Conservation (phyloP, 1,140 invertebrate species). For the Triops longicaudatus region DNA sequence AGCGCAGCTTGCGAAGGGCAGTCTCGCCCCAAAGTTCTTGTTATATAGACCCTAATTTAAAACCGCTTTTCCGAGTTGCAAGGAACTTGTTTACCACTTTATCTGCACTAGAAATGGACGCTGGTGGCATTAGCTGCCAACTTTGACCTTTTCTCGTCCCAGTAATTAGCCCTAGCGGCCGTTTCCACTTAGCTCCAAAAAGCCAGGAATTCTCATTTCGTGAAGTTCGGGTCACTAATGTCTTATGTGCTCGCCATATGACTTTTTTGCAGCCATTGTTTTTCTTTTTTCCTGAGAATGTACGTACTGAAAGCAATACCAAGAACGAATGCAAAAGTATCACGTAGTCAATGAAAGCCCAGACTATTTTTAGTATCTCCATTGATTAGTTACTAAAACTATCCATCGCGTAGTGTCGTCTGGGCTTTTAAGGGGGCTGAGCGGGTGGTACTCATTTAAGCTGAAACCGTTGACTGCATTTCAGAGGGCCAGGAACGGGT, state of each 20-base stretch:
- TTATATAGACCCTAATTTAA: not conserved
- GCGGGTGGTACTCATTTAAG: too few species aligned
- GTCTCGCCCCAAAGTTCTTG: not conserved
- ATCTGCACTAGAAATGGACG: not conserved
- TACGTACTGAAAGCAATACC: too few species aligned
- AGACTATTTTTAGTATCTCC: too few species aligned
- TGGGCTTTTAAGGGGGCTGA: too few species aligned
- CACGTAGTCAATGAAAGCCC: too few species aligned
- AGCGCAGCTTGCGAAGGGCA: not conserved
- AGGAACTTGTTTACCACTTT: constrained; percentile 1
- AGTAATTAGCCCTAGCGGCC: not conserved
- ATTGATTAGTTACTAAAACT: too few species aligned
- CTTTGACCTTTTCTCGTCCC: not conserved
- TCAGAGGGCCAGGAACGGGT: too few species aligned
- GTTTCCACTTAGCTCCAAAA: not conserved
- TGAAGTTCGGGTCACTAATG: not conserved
- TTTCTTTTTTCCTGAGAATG: too few species aligned
- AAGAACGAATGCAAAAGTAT: too few species aligned
- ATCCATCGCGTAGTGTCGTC: too few species aligned
- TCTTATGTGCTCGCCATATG: not conserved
- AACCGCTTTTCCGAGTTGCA: not conserved
- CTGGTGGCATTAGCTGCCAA: not conserved
- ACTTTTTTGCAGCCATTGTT: too few species aligned
- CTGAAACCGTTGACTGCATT: too few species aligned
- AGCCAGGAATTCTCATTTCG: not conserved